Evolutionary conservation across 2,888 invertebrate genomes (phyloP), one percentile per base, ranked within the genome.

Genomic region (Epistrophella euchroma): DNA sequence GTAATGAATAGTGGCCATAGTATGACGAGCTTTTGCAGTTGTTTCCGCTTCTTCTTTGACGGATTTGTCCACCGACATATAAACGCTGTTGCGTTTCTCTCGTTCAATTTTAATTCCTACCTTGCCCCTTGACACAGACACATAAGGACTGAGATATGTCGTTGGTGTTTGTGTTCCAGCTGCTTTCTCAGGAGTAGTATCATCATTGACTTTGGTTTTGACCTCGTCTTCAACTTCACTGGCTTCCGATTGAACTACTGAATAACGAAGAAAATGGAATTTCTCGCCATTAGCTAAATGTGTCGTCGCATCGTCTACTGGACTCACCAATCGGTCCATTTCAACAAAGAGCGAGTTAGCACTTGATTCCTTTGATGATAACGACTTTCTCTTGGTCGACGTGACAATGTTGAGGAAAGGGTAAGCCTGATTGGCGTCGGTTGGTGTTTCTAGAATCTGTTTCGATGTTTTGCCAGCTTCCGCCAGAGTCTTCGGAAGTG

Each of bases 121-220:
- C 88, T 94, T 94, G 0, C 94, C 94, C 7, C 94, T 92, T 19
- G 93, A 93, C 1, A 93, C 91, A 2, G 93, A 93, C 0, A 94
- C 93, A 89, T 92, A 94, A 0, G 94, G 92, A 77, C 91, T 91
- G 4, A 91, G 62, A 77, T 91, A 91, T 60, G 90, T 91, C 0
- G 88, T 70, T 0, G 88, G 88, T 2, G 73, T 82, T 52, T 88
- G 88, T 5, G 71, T 84, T 40, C 87, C 62, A 35, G 13, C 70
- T 19, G 28, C 13, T 43, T 64, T 78, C 9, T 83, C 62, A 11
- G 71, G 68, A 2, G 73, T 71, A 10, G 64, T 73, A 4, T 50
- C 37, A 56, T 52, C 9, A 25, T n/a, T 19, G 45, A 50, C 5
- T 15, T 19, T 50, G 17, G 19, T 1, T 37, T 40, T 25, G 17